phyloP scores from a whole-genome alignment of 2,888 invertebrate genomes.

The Crossocerus cetratus region DNA sequence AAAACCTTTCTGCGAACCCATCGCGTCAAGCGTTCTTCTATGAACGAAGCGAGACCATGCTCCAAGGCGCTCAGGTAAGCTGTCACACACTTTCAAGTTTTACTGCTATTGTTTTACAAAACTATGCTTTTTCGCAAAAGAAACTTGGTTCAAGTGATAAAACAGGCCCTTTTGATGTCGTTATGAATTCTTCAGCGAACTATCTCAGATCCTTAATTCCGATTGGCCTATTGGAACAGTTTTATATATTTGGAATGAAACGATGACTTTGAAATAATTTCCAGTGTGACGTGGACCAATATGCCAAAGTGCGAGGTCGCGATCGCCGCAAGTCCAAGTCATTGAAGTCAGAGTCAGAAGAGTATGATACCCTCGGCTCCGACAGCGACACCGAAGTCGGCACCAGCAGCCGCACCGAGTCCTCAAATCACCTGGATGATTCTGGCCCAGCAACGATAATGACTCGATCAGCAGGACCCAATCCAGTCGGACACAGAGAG shows the following conservation, averaged over 20 bases:
- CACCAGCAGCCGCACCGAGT: conserved; percentile 78
- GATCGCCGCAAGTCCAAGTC: conserved; percentile 78
- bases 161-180: no score
- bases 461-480: conserved; percentile 72
- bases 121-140: no score
- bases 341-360: conserved; percentile 80
- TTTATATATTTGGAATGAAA: no score
- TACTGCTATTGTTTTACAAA: no score
- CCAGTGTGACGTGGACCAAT: conserved; percentile 73
- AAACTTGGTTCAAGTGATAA: no score
- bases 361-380: conserved; percentile 80
- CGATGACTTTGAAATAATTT: conserved; percentile 24
- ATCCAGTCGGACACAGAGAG: conserved; percentile 76
- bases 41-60: conserved; percentile 74
- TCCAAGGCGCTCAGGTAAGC: conserved; percentile 71
- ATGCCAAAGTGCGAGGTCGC: conserved; percentile 73
- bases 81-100: no score
- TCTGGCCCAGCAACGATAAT: conserved; percentile 73
- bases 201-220: no score
- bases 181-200: no score
- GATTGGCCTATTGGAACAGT: no score
- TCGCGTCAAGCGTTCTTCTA: conserved; percentile 75
- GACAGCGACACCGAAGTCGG: conserved; percentile 79
- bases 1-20: conserved; percentile 78
- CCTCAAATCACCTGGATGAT: conserved; percentile 78